phyloP scores from a whole-genome alignment of 2,797 vertebrate genomes.

The Odontamblyopus rebecca region DNA sequence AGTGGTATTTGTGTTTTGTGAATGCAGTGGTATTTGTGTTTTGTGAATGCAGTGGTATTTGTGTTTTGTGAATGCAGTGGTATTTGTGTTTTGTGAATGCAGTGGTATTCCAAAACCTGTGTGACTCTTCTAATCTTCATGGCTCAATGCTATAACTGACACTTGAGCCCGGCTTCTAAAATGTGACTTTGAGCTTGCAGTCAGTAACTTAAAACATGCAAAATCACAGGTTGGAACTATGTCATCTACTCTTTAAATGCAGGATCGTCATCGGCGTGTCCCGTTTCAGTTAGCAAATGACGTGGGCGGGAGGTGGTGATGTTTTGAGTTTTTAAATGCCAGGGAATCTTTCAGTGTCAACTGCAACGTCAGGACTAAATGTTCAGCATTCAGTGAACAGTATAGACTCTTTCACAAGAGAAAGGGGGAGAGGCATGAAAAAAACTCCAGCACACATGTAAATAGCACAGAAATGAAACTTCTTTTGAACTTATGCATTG shows the following conservation, averaged over 20 bases:
- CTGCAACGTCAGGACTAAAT: slow-evolving; percentile 5
- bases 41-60: neutral
- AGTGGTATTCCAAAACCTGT: neutral
- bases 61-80: neutral
- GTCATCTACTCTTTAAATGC: slow-evolving; percentile 6
- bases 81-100: neutral
- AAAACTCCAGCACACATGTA: neutral
- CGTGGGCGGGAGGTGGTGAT: slow-evolving; percentile 4
- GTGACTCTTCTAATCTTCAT: neutral
- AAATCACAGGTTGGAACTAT: slow-evolving; percentile 9
- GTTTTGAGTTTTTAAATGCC: slow-evolving; percentile 12
- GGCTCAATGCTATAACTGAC: neutral
- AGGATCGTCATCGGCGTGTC: neutral
- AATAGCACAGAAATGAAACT: neutral
- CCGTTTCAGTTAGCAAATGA: neutral
- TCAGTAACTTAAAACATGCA: slow-evolving; percentile 2
- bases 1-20: neutral
- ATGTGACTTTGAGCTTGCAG: neutral
- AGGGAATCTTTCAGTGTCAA: neutral
- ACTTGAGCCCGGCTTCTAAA: neutral
- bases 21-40: neutral
- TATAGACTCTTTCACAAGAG: neutral
- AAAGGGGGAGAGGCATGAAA: neutral
- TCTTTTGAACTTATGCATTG: neutral
- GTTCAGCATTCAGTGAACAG: neutral